Conservation (phyloP, 64 coral and sea anemone genomes). For the Stichodactyla mertensii region DNA sequence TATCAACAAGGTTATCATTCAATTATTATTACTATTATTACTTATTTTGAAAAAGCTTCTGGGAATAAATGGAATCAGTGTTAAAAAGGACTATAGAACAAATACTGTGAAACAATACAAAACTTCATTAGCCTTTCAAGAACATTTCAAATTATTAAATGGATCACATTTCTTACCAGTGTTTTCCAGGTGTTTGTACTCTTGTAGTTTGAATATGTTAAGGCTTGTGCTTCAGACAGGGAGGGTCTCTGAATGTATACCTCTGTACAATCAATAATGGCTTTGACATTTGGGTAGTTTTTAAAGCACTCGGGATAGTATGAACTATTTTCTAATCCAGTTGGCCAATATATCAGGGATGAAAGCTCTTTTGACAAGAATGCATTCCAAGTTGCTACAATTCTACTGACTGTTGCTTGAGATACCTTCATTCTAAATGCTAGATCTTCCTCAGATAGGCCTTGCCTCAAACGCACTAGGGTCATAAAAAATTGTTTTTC, state of each 20-base stretch:
- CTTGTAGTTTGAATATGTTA: constrained; percentile 37
- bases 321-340: not conserved
- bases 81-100: no score
- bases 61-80: no score
- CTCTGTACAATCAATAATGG: constrained; percentile 34
- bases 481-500: constrained; percentile 28
- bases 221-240: constrained; percentile 25
- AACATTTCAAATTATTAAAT: no score
- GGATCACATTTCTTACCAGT: not conserved
- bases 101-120: no score
- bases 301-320: constrained; percentile 28
- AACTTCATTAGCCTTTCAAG: no score
- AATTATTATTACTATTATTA: no score
- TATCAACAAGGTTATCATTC: no score
- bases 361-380: constrained; percentile 29
- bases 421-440: constrained; percentile 51
- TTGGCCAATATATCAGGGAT: constrained; percentile 25
- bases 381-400: constrained; percentile 3
- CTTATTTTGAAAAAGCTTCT: no score
- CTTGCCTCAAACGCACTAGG: constrained; percentile 25
- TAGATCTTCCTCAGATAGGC: constrained; percentile 26
- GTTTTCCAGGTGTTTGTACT: constrained; percentile 29
- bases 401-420: constrained; percentile 27
- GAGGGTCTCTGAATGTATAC: constrained; percentile 18
- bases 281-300: constrained; percentile 29